Conservation (phyloP, 2,113 vertebrate genomes). For the Nothobranchius furzeri region DNA sequence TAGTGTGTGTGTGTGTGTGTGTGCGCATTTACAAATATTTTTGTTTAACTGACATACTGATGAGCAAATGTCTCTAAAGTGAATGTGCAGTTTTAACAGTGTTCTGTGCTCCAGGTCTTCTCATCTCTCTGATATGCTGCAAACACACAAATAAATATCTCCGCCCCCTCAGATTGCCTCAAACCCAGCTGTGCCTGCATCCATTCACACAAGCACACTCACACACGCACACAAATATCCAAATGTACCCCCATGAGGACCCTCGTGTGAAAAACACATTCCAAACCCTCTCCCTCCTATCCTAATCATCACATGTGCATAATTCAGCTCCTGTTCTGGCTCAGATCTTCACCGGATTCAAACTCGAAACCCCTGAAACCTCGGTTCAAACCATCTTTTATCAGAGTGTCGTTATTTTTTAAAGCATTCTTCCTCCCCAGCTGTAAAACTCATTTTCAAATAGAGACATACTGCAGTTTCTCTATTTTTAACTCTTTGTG, state of each 20-base stretch:
- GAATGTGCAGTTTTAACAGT: constrained; percentile 11
- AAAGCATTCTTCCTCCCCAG: neutral
- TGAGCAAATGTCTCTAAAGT: constrained; percentile 41
- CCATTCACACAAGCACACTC: constrained; percentile 46
- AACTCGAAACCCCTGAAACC: neutral
- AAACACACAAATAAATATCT: constrained; percentile 55
- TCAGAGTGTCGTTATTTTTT: neutral
- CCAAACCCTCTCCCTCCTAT: neutral
- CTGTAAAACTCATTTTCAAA: neutral
- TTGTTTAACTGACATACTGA: constrained; percentile 55
- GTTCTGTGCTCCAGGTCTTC: constrained; percentile 42
- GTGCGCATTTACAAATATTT: constrained; percentile 5
- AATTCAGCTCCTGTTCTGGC: neutral
- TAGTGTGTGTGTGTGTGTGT: constrained; percentile 12
- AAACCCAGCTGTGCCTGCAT: constrained; percentile 69
- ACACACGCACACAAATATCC: constrained; percentile 14
- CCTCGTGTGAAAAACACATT: constrained; percentile 5
- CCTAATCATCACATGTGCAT: neutral
- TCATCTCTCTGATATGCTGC: constrained; percentile 46
- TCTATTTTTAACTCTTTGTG: neutral
- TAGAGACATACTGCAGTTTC: neutral
- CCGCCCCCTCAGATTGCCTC: constrained; percentile 67
- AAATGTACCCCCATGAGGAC: constrained; percentile 10
- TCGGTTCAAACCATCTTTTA: neutral
- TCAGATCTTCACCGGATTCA: neutral